Base-by-base conservation (phyloP, 2,113 vertebrate species). In the Misgurnus mizolepis region DNA sequence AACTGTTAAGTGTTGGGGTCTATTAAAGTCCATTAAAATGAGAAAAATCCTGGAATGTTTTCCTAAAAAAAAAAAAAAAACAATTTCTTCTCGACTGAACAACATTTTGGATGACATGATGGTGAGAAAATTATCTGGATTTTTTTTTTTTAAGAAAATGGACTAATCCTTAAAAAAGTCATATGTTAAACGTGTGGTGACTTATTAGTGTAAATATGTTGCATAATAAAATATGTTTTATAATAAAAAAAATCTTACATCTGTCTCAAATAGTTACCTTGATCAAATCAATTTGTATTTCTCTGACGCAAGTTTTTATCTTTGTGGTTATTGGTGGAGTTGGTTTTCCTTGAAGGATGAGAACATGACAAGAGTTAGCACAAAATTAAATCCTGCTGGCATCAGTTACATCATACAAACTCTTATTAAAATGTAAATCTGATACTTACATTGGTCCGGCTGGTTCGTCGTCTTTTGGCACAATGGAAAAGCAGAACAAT, bases 311-410 rank as follows among this genome's bases (percentile, higher is more conserved):
- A 92, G 90, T 97, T 99, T 95, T 99, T 99, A 91, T 99, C 98
- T 95, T 99, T 99, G 90, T 99, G 98, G 93, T 99, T 99, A 93
- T 99, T 99, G 91, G 98, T 99, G 79, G 98, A 98, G 90, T 99
- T 99, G 73, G 96, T 97, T 96, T 99, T 99, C 95, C 98, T 99
- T 88, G 43, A 75, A 82, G 60, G 64, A 53, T 41, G 68, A 62
- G 83, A 87, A 22, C 41, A 82, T 10, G 60, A 62, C 77, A 58
- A 67, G 53, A 64, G 39, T 76, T 47, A 78, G 40, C 70, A 71
- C 12, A 58, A 34, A 34, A 34, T 2, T 43, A 61, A 2, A 11
- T 58, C 4, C 60, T 41, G 6, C 58, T 68, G 67, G 17, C 34
- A 34, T 65, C 39, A 56, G 7, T 22, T 22, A 22, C 22, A 22